These are phyloP conservation scores for Lepidochitona cinerea DNA, from an alignment of 2,888 invertebrate genomes.

Conservation along the genomic window DNA sequence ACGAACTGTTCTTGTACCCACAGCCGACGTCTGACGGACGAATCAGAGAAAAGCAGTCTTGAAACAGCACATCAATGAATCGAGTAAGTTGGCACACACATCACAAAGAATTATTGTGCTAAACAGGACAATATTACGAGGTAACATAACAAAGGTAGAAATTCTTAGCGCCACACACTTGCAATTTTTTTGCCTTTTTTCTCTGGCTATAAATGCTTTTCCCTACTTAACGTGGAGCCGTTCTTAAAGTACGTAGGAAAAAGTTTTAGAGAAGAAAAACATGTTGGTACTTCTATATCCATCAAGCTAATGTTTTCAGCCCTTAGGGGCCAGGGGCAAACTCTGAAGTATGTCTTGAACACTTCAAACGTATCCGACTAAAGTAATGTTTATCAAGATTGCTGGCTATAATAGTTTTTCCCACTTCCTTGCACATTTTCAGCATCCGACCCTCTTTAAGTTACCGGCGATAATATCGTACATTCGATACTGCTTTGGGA, in stretches of 20 bases:
- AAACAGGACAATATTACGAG: too few species aligned
- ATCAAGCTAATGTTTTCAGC: slow-evolving; percentile 6
- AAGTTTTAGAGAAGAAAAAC: not conserved
- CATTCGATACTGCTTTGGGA: not conserved
- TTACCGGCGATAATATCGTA: slow-evolving; percentile 3
- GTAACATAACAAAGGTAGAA: too few species aligned
- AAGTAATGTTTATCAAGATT: slow-evolving; percentile 18
- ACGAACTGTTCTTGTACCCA: too few species aligned
- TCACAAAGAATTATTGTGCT: too few species aligned
- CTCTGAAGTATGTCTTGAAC: not conserved
- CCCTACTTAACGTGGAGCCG: too few species aligned
- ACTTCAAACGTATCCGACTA: slow-evolving; percentile 16
- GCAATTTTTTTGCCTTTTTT: too few species aligned
- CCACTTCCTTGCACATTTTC: slow-evolving; percentile 9
- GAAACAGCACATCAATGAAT: too few species aligned
- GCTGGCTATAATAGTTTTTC: slow-evolving; percentile 20
- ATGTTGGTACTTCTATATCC: slow-evolving; percentile 7
- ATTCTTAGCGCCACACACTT: too few species aligned
- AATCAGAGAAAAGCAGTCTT: too few species aligned
- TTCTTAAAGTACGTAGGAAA: not conserved
- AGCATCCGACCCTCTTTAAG: slow-evolving; percentile 1
- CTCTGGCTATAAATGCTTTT: too few species aligned
- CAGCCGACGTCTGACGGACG: too few species aligned
- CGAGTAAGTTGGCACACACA: too few species aligned
- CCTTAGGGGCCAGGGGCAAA: not conserved